Evolutionary conservation across 2,113 vertebrate species (phyloP).

Genomic region (Miniopterus natalensis): DNA sequence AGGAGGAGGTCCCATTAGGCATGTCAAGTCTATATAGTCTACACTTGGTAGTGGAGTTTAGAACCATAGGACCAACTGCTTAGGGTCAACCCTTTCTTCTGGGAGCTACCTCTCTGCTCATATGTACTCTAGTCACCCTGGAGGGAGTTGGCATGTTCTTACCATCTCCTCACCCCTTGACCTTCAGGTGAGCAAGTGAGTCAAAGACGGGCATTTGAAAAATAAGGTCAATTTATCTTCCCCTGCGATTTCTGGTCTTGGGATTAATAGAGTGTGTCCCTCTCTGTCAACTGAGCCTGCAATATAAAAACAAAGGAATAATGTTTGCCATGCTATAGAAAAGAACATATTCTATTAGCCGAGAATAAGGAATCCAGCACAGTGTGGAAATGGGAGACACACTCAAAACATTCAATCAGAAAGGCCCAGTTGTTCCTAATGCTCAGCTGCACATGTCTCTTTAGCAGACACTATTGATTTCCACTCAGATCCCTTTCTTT

Average conservation of each 20-base stretch:
- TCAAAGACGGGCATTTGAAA: background rate
- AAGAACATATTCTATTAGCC: background rate
- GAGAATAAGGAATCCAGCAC: background rate
- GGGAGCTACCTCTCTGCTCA: background rate
- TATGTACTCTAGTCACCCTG: background rate
- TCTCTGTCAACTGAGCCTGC: background rate
- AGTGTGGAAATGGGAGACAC: background rate
- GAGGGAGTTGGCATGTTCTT: background rate
- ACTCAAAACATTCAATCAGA: background rate
- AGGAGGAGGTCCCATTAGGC: background rate
- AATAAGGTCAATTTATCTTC: background rate
- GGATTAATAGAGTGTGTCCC: background rate
- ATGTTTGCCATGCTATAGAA: background rate
- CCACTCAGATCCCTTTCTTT: background rate
- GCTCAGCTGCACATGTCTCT: background rate
- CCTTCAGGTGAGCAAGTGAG: background rate
- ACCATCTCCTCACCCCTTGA: background rate
- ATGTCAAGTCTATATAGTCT: background rate
- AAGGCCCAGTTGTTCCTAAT: background rate
- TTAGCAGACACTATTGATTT: background rate
- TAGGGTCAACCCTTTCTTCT: background rate
- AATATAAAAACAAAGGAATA: background rate
- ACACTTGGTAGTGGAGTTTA: background rate
- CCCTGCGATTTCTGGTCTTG: background rate
- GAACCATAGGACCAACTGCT: background rate